Evolutionary conservation across 2,797 vertebrate genomes (phyloP).

Genomic region (Anguilla obscura): DNA sequence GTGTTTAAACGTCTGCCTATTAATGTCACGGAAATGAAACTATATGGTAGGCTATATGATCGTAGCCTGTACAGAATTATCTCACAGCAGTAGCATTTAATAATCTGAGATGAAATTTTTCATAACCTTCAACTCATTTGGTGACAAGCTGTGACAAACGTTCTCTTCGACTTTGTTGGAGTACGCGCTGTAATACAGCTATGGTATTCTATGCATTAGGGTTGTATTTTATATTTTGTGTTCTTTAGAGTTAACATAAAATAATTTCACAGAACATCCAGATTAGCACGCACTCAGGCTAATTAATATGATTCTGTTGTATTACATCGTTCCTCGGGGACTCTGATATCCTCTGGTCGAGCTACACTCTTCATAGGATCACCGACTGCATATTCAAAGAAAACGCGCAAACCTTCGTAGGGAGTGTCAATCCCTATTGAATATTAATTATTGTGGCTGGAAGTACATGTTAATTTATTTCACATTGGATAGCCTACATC

Average conservation of each 20-base stretch:
- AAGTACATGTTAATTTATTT: not conserved
- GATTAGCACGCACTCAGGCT: not conserved
- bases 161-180: constrained; percentile 28
- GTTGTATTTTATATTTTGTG: not conserved
- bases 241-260: no score
- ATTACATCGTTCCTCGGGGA: not conserved
- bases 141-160: constrained; percentile 35
- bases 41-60: constrained; percentile 38
- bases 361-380: not conserved
- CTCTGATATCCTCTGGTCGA: not conserved
- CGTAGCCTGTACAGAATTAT: constrained; percentile 65
- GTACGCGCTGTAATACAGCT: constrained; percentile 38
- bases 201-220: not conserved
- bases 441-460: not conserved
- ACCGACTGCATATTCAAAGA: not conserved
- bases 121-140: constrained; percentile 57
- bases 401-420: not conserved
- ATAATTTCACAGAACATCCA: not conserved
- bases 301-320: not conserved
- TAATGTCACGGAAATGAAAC: constrained; percentile 56
- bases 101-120: constrained; percentile 61
- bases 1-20: not conserved
- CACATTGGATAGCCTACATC: not conserved
- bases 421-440: not conserved
- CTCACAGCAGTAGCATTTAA: constrained; percentile 63